Evolutionary conservation across 2,888 invertebrate genomes (phyloP), one percentile per base, ranked within the genome.

Genomic region (Drosophila lutescens): DNA sequence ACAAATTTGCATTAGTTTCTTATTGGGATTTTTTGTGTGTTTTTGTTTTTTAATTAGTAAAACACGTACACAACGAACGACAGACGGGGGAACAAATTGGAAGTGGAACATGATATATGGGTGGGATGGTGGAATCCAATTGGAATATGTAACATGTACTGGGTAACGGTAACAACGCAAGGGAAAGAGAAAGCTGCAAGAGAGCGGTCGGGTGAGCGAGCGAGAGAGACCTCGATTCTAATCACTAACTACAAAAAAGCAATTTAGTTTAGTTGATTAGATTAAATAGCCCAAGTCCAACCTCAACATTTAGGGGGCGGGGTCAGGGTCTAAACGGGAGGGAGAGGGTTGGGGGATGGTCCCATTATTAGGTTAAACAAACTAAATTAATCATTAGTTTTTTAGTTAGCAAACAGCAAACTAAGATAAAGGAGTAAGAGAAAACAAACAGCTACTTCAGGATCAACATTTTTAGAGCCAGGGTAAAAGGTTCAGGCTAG

Each of bases 221-320:
- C 15, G 32, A 32, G 20, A 12, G n/a, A 20, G 32, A 32, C 47
- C 44, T 46, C 23, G 10, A 38, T 32, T 57, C 57, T 68, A 68
- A 54, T 47, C 66, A 54, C 40, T 66, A 47, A 54, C 66, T 66
- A 66, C 54, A 17, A 44, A 36, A 34, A 40, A 58, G 58, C 50
- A 34, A 15, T 57, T 50, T 44, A 44, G 40, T 68, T 40, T 15
- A 41, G 43, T 55, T 66, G 67, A 65, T 66, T 43, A 63, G 62
- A 62, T 63, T 62, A 62, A 62, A 61, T 58, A 63, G 50, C 68
- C 68, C 68, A 66, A 44, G 58, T 70, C 49, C 67, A 67, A 67
- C 70, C 70, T 67, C 69, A 68, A 53, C 50, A 68, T 66, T 68
- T 41, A 23, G 30, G 40, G 15, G 46, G 10, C 38, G 34, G 15